Conservation (phyloP, 2,888 invertebrate genomes). For the Xylota sylvarum region DNA sequence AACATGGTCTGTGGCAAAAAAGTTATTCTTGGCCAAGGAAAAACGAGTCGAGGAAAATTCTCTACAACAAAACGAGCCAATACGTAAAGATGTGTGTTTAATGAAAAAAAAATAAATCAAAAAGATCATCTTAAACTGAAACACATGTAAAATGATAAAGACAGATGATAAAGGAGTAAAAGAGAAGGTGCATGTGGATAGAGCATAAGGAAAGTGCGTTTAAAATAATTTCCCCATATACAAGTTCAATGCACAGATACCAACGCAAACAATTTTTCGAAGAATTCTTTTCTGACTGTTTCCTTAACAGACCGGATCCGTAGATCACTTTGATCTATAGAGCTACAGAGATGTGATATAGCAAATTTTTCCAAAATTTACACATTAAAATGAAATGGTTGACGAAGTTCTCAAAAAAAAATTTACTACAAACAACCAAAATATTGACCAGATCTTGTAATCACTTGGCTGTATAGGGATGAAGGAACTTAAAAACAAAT, state of each 20-base stretch:
- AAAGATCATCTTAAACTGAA: conserved; percentile 29
- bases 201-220: conserved; percentile 49
- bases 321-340: conserved; percentile 45
- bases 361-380: neutral
- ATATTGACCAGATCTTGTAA: too few species aligned
- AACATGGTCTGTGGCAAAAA: conserved; percentile 45
- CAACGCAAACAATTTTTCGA: conserved; percentile 36
- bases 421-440: too few species aligned
- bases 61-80: conserved; percentile 30
- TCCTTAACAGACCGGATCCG: conserved; percentile 34
- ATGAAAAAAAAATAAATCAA: conserved; percentile 30
- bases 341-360: neutral
- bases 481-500: too few species aligned
- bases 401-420: neutral
- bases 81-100: conserved; percentile 3
- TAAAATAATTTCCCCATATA: conserved; percentile 50
- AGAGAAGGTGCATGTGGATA: conserved; percentile 2
- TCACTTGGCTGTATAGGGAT: too few species aligned
- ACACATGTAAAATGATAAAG: conserved; percentile 9
- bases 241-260: conserved; percentile 75
- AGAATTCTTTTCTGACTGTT: conserved; percentile 24
- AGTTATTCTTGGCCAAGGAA: conserved; percentile 75
- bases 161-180: neutral
- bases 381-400: neutral
- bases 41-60: conserved; percentile 51